phyloP scores from a whole-genome alignment of 1,140 invertebrate genomes.

The Lethrus apterus region DNA sequence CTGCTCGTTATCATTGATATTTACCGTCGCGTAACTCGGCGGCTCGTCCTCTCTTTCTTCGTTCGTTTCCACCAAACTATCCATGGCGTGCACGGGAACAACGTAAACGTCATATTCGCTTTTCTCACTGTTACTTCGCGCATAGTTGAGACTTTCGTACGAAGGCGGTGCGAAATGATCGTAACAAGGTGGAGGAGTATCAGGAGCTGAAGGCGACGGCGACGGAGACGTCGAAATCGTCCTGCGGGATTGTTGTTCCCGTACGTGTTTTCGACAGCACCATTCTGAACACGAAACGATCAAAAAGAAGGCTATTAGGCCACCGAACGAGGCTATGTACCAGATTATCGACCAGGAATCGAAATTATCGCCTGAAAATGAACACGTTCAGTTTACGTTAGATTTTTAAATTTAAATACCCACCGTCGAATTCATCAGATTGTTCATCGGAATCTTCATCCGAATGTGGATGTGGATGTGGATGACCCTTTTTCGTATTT shows the following conservation, averaged over 20 bases:
- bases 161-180: constrained; percentile 52
- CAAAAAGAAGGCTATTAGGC: constrained; percentile 51
- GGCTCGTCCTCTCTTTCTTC: constrained; percentile 10
- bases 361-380: constrained; percentile 22
- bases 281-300: constrained; percentile 54
- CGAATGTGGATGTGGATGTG: too few relatives aligned
- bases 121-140: constrained; percentile 42
- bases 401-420: too few relatives aligned
- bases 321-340: constrained; percentile 54
- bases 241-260: constrained; percentile 25
- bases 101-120: constrained; percentile 44
- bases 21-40: constrained; percentile 15
- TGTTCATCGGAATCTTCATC: too few relatives aligned
- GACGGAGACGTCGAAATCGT: constrained; percentile 24
- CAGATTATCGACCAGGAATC: constrained; percentile 53
- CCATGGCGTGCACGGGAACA: constrained; percentile 41
- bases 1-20: too few relatives aligned
- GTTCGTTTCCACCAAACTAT: constrained; percentile 14
- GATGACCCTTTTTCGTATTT: too few relatives aligned
- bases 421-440: too few relatives aligned
- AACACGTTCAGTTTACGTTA: too few relatives aligned
- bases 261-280: constrained; percentile 42
- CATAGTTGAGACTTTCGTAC: constrained; percentile 49
- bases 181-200: constrained; percentile 49
- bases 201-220: constrained; percentile 23